Evolutionary conservation across 2,113 vertebrate species (phyloP).

Genomic region (Rana temporaria): DNA sequence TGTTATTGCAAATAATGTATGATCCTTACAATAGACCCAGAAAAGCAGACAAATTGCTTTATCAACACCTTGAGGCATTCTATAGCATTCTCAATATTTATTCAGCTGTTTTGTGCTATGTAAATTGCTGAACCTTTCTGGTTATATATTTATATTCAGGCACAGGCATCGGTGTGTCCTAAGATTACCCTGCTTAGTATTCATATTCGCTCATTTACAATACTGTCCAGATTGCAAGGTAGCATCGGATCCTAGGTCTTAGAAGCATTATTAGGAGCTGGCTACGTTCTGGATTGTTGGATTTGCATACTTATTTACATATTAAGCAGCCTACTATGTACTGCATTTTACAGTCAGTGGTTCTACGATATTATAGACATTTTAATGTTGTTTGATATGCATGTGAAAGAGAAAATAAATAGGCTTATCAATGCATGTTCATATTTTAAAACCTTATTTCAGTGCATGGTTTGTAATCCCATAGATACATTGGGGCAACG

Average conservation of each 20-base stretch:
- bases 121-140: constrained; percentile 20
- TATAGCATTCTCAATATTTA: constrained; percentile 29
- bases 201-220: constrained; percentile 24
- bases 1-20: constrained; percentile 28
- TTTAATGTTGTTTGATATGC: too few species aligned
- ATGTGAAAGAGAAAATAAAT: too few species aligned
- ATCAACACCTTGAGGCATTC: constrained; percentile 35
- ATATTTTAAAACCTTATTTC: too few species aligned
- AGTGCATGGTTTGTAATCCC: too few species aligned
- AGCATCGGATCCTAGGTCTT: not conserved
- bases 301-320: not conserved
- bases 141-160: constrained; percentile 30
- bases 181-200: constrained; percentile 47
- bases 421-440: too few species aligned
- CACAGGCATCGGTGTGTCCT: constrained; percentile 26
- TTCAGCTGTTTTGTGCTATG: constrained; percentile 37
- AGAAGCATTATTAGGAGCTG: not conserved
- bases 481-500: too few species aligned
- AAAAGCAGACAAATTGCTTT: constrained; percentile 23
- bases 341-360: too few species aligned
- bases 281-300: not conserved
- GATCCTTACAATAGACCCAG: not conserved
- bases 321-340: too few species aligned
- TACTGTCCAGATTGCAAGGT: not conserved
- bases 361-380: too few species aligned